These are phyloP conservation scores for Melangyna quadrimaculata DNA, from an alignment of 2,888 invertebrate genomes.

Conservation along the genomic window DNA sequence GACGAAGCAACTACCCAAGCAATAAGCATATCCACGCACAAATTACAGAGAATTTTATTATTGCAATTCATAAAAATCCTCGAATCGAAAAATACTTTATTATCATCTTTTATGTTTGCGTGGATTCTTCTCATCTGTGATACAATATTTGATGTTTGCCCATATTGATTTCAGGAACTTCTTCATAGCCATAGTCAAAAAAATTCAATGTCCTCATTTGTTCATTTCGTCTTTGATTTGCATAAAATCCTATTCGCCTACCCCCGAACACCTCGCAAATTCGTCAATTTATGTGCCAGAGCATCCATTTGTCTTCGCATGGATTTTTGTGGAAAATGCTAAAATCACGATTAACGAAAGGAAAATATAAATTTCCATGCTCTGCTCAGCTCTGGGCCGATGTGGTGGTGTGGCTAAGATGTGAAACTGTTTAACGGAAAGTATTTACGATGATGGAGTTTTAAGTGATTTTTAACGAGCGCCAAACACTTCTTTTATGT, in stretches of 20 bases:
- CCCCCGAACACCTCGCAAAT: not conserved
- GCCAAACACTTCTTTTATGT: slow-evolving; percentile 40
- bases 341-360: slow-evolving; percentile 24
- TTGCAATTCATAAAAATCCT: slow-evolving; percentile 54
- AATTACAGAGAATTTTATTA: slow-evolving; percentile 25
- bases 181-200: not conserved
- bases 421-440: slow-evolving; percentile 14
- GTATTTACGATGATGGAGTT: slow-evolving; percentile 66
- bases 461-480: slow-evolving; percentile 70
- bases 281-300: slow-evolving; percentile 30
- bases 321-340: not conserved
- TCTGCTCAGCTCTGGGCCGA: not conserved
- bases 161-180: too few species aligned
- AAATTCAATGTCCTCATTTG: not conserved
- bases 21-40: too few species aligned
- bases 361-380: slow-evolving; percentile 24
- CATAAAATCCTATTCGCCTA: slow-evolving; percentile 11
- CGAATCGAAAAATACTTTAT: slow-evolving; percentile 45
- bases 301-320: not conserved
- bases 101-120: not conserved
- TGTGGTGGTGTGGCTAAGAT: not conserved
- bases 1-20: not conserved
- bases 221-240: slow-evolving; percentile 22
- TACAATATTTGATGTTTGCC: not conserved
- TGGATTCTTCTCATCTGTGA: not conserved